Evolutionary conservation across 2,888 invertebrate species (phyloP).

Genomic region (Neocrepidodera transversa): DNA sequence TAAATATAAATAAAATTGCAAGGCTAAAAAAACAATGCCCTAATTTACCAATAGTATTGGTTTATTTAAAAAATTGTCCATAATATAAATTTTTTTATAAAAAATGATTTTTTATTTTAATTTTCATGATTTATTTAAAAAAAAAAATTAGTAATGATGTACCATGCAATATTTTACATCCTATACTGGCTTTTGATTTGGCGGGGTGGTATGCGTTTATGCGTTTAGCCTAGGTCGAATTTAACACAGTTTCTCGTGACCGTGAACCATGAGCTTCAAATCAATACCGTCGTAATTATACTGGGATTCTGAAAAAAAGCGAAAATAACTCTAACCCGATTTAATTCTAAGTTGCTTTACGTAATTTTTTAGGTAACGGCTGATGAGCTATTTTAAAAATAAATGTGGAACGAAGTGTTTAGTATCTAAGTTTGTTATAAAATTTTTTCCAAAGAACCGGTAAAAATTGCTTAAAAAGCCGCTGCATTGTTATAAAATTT

Average conservation of each 20-base stretch:
- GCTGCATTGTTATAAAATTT: no score
- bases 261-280: slow-evolving; percentile 14
- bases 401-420: no score
- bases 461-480: no score
- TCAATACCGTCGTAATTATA: slow-evolving; percentile 26
- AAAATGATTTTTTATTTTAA: no score
- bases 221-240: slow-evolving; percentile 19
- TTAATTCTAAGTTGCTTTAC: not conserved
- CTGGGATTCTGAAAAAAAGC: slow-evolving; percentile 19
- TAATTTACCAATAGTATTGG: no score
- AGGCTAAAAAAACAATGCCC: no score
- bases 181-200: slow-evolving; percentile 3
- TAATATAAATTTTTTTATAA: no score
- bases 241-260: slow-evolving; percentile 1
- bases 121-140: no score
- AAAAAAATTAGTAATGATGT: slow-evolving; percentile 20
- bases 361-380: not conserved
- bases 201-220: not conserved
- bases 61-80: no score
- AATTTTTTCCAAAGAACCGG: no score
- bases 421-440: no score
- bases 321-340: slow-evolving; percentile 8
- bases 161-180: slow-evolving; percentile 30
- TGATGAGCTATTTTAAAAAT: not conserved
- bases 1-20: no score